Evolutionary conservation across 2,113 vertebrate genomes (phyloP), one percentile per base, ranked within the genome.

Genomic region (Oncorhynchus clarkii): DNA sequence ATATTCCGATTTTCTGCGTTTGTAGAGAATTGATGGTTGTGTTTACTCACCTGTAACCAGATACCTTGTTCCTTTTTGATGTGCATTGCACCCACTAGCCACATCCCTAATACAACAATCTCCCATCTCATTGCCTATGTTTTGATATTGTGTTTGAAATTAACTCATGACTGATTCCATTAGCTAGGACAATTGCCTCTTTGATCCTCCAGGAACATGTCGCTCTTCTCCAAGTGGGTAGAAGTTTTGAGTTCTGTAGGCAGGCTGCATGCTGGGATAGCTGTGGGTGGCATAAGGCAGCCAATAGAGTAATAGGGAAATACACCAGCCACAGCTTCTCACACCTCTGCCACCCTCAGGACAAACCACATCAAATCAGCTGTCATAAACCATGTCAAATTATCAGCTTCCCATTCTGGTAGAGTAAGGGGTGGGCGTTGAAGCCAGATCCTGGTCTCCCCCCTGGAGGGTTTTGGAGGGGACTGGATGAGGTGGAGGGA

Each of bases 251-350:
- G 3, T n/a, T 60, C 12, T 65, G 12, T 4, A 79, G 87, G 84
- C 85, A 87, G 84, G 77, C 71, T 85, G 88, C 90, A 91, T 90
- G 88, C 89, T 89, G 78, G 85, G 84, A 76, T 82, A 88, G 76
- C 76, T 78, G 81, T 79, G 84, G 72, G 79, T 26, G n/a, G 76
- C 22, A 45, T 88, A 88, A 89, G 82, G 88, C 85, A 84, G 81
- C 79, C 75, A 77, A 85, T 77, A 59, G 80, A 78, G 71, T 26
- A 62, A 81, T 77, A 86, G 84, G 62, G 27, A 68, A 77, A 72
- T 1, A 65, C 68, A 80, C 57, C 67, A 62, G 62, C 64, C 72
- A 24, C 73, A 74, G 59, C 59, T 62, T 62, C 59, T 62, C n/a
- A 62, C 18, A n/a, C n/a, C 59, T 24, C 54, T 57, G 54, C 54